These are phyloP conservation scores for Ptychochromis oligacanthus DNA, from an alignment of 2,113 vertebrate species.

Conservation along the genomic window DNA sequence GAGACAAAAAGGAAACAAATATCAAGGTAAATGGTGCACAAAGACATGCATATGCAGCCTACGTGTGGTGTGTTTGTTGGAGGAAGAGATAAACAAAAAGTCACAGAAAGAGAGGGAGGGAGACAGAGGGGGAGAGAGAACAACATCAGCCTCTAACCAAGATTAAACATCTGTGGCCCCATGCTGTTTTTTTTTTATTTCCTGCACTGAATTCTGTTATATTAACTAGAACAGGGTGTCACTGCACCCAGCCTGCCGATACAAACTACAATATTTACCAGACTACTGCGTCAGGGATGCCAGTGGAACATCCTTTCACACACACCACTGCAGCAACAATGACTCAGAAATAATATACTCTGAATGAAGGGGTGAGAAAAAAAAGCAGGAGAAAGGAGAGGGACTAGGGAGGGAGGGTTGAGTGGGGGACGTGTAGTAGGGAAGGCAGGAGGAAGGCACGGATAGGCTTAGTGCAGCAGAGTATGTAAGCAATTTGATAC, in stretches of 20 bases:
- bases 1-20: neutral
- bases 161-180: conserved; percentile 22
- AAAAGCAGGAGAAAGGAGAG: neutral
- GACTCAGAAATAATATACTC: conserved; percentile 4
- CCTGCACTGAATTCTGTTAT: conserved; percentile 17
- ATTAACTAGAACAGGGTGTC: conserved; percentile 24
- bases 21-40: conserved; percentile 4
- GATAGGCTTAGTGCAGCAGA: conserved; percentile 33
- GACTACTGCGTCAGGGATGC: neutral
- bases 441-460: conserved; percentile 6
- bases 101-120: neutral
- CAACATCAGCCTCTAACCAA: conserved; percentile 1
- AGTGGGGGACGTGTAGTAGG: neutral
- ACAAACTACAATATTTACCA: conserved; percentile 30
- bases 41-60: neutral
- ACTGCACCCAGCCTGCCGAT: neutral
- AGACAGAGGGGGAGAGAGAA: neutral
- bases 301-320: neutral
- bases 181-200: conserved; percentile 10
- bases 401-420: neutral
- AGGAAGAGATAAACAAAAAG: neutral
- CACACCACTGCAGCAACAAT: neutral
- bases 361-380: conserved; percentile 23
- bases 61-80: neutral
- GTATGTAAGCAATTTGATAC: conserved; percentile 38